These are phyloP conservation scores for Varanus salvator DNA, from an alignment of 2,113 vertebrate species.

Conservation along the genomic window DNA sequence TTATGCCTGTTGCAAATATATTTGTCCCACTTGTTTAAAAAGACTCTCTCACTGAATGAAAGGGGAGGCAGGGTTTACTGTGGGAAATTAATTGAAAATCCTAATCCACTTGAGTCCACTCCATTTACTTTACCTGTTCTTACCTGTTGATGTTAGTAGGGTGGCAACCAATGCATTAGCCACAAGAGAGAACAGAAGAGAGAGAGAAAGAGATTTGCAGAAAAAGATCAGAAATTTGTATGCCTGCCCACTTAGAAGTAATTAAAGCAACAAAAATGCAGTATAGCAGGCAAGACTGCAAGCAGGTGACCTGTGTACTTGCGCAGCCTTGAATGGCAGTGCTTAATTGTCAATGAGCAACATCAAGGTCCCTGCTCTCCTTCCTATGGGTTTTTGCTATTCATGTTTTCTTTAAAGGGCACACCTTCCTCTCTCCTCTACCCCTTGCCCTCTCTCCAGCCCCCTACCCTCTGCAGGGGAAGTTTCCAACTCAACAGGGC, in stretches of 20 bases:
- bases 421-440: too few relatives aligned
- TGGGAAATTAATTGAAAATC: slow-evolving; percentile 26
- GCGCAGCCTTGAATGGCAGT: not conserved
- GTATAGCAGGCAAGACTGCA: not conserved
- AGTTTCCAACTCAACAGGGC: too few relatives aligned
- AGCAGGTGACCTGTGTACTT: not conserved
- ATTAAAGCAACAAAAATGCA: not conserved
- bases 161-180: not conserved
- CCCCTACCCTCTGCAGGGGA: too few relatives aligned
- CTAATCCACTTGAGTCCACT: slow-evolving; percentile 9
- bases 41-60: slow-evolving; percentile 5
- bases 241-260: not conserved
- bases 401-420: too few relatives aligned
- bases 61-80: slow-evolving; percentile 1
- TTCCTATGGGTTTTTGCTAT: not conserved
- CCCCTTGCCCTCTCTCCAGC: too few relatives aligned
- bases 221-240: not conserved
- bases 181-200: not conserved
- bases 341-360: not conserved
- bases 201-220: not conserved
- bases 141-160: too few relatives aligned
- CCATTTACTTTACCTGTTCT: not conserved
- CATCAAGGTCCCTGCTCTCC: not conserved
- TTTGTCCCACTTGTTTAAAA: slow-evolving; percentile 65
- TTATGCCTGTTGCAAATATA: slow-evolving; percentile 71